These are phyloP conservation scores for Ctenodactylus gundi DNA, from an alignment of 2,113 vertebrate genomes.

Conservation along the genomic window DNA sequence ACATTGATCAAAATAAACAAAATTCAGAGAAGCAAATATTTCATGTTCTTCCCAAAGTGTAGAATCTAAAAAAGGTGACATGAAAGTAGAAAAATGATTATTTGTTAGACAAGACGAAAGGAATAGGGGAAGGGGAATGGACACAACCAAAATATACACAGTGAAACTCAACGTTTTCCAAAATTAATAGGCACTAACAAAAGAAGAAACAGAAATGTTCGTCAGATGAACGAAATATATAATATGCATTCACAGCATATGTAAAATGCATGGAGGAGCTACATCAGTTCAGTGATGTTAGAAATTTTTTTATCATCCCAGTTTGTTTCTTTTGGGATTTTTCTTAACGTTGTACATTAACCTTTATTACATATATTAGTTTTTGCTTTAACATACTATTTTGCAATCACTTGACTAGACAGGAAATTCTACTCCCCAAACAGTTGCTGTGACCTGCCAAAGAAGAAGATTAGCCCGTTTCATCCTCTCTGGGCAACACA, in stretches of 20 bases:
- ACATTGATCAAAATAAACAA: neutral
- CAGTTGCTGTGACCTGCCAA: neutral
- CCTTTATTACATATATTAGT: neutral
- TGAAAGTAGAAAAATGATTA: neutral
- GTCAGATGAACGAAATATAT: neutral
- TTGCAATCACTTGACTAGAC: neutral
- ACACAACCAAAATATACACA: neutral
- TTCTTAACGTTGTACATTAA: neutral
- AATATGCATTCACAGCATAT: neutral
- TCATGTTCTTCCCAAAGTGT: neutral
- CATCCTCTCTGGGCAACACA: neutral
- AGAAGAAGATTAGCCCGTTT: neutral
- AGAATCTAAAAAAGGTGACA: neutral
- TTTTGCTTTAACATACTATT: neutral
- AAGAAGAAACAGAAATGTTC: neutral
- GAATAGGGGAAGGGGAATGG: neutral
- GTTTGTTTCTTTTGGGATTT: neutral
- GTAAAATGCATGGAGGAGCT: neutral
- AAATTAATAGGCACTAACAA: neutral
- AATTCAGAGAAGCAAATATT: neutral
- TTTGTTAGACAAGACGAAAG: neutral
- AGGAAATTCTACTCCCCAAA: neutral
- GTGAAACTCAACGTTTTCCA: neutral
- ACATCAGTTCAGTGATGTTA: neutral
- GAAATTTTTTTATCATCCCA: neutral